Conservation (phyloP, 2,888 invertebrate species). For the Theretra japonica region DNA sequence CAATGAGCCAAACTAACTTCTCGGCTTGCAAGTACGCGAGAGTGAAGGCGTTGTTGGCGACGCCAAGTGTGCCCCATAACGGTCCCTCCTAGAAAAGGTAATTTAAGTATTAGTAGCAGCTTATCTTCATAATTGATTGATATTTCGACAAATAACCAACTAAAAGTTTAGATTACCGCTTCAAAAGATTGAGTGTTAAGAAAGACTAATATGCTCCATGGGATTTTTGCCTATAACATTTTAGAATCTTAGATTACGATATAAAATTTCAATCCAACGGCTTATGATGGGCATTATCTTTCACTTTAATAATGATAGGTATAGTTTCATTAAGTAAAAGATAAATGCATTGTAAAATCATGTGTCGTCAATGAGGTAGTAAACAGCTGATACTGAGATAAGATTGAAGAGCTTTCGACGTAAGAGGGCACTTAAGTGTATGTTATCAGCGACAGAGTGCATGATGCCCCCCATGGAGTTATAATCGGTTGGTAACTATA, state of each 20-base stretch:
- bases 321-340: neutral
- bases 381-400: neutral
- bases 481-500: neutral
- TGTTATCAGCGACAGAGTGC: neutral
- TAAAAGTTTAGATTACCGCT: no score
- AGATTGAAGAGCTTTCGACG: neutral
- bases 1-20: conserved; percentile 92
- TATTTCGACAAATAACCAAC: no score
- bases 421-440: neutral
- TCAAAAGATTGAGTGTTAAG: no score
- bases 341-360: neutral
- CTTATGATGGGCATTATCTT: no score
- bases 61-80: conserved; percentile 84
- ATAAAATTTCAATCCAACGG: no score
- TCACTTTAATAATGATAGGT: no score
- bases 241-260: no score
- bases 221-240: no score
- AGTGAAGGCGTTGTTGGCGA: conserved; percentile 88
- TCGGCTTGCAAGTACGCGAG: conserved; percentile 92
- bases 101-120: neutral
- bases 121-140: no score
- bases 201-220: no score
- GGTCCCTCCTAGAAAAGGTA: conserved; percentile 63
- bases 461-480: neutral
- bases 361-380: neutral